Base-by-base conservation (phyloP, 2,888 invertebrate species). In the Macrosiphum euphorbiae region DNA sequence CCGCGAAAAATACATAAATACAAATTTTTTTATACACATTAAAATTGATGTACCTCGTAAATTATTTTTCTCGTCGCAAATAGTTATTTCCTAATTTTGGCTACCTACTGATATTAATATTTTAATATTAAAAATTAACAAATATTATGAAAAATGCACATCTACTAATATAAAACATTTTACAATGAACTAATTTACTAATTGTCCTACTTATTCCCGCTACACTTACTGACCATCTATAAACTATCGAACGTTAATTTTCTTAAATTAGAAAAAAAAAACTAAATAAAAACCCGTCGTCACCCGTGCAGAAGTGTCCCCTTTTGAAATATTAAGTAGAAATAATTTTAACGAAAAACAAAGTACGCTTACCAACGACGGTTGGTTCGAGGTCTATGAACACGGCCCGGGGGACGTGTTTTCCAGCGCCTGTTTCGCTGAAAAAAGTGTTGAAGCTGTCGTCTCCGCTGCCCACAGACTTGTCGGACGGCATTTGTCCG, bases 321-420 rank as follows among this genome's bases (percentile, higher is more conserved):
- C 52, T 52, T 52, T 26, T 8, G 24, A 24, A 55, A 55, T 24
- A 55, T 24, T 61, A 28, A 28, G 3, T 0, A 11, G 61, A 28
- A 28, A n/a, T 35, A 13, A 16, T 67, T 67, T 35, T 3, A 61
- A 26, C 8, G n/a, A 47, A 52, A 47, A 28, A 90, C 11, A n/a
- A 44, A 16, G 28, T 55, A 13, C 41, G 35, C 58, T 95, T 95
- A 96, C 96, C 96, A 55, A 97, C 96, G 58, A 97, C 97, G 94
- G 97, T 97, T 44, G 97, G 97, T 95, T 97, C 97, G 94, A 97
- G 96, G 95, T 97, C 97, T 58, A 97, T 97, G 95, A 97, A 97
- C n/a, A 97, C 96, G 35, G 96, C 96, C 88, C 97, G 95, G 13
- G 97, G 97, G 0, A 97, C 97, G 95, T 97, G 97, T 95, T 97